phyloP scores from a whole-genome alignment of 2,797 vertebrate species.

The Orientallactaga sibirica region DNA sequence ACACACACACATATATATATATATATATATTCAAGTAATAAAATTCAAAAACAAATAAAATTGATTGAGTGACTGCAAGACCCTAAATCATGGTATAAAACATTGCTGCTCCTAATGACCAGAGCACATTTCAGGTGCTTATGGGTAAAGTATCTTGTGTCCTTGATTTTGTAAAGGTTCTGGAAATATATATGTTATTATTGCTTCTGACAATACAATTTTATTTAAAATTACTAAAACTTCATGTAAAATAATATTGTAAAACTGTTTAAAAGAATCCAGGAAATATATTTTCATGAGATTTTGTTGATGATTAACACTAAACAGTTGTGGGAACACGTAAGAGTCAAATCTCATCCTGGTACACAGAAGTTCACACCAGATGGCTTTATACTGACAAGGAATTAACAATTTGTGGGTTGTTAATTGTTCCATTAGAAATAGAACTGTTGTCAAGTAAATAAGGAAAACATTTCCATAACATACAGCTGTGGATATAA shows the following conservation, averaged over 20 bases:
- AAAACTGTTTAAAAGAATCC: slow-evolving; percentile 32
- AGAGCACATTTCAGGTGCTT: background rate
- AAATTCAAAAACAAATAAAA: background rate
- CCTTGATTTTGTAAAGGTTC: background rate
- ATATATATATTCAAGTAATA: too few species aligned
- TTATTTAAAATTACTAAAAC: background rate
- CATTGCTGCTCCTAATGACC: background rate
- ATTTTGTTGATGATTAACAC: slow-evolving; percentile 61
- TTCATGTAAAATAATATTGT: background rate
- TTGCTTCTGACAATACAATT: background rate
- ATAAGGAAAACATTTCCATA: slow-evolving; percentile 70
- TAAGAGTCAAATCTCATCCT: slow-evolving; percentile 57
- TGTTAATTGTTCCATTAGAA: slow-evolving; percentile 73
- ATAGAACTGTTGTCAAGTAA: slow-evolving; percentile 63
- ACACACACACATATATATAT: too few species aligned
- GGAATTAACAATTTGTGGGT: slow-evolving; percentile 71
- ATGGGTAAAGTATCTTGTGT: background rate
- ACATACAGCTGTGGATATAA: slow-evolving; percentile 1
- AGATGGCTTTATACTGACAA: slow-evolving; percentile 74
- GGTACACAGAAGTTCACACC: slow-evolving; percentile 62
- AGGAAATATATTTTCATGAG: slow-evolving; percentile 36
- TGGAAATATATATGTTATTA: background rate
- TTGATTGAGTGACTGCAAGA: background rate
- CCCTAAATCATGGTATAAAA: background rate
- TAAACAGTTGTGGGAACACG: background rate